A percentile compares a stretch with the other conserved stretches of the same genome.
These are phyloP conservation scores for Lepidocyrtoides sp. DNA, from an alignment of 2,888 invertebrate species.

Conservation along the genomic window DNA sequence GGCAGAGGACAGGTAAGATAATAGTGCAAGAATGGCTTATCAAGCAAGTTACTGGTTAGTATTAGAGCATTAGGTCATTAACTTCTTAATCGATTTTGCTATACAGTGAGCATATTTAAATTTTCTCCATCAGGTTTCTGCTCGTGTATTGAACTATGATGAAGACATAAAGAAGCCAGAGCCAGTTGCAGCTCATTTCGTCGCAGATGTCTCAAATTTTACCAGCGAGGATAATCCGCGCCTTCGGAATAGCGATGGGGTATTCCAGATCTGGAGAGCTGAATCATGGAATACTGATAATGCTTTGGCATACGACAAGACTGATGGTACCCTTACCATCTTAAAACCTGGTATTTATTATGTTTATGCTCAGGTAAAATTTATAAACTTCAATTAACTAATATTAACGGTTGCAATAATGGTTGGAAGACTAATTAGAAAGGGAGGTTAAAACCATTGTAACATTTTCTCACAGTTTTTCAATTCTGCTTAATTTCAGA, in stretches of 20 bases:
- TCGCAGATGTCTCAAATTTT: slow-evolving; percentile 90
- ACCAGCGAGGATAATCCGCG: slow-evolving; percentile 89
- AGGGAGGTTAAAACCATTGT: not conserved
- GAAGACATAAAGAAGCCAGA: slow-evolving; percentile 80
- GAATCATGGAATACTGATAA: slow-evolving; percentile 58
- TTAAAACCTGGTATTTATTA: slow-evolving; percentile 92
- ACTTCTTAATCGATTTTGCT: not conserved
- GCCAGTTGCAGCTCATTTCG: slow-evolving; percentile 89
- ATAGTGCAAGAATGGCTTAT: too few species aligned
- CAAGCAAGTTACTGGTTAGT: too few species aligned
- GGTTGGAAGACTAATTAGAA: too few species aligned
- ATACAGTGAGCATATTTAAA: not conserved
- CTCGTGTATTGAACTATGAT: slow-evolving; percentile 68
- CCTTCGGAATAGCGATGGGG: slow-evolving; percentile 89
- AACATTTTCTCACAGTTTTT: slow-evolving; percentile 63
- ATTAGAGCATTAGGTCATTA: too few species aligned
- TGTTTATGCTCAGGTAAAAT: slow-evolving; percentile 91
- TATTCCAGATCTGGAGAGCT: slow-evolving; percentile 91
- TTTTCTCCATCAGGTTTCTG: slow-evolving; percentile 72
- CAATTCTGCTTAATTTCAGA: too few species aligned
- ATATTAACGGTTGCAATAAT: too few species aligned
- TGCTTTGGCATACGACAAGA: slow-evolving; percentile 85
- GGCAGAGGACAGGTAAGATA: slow-evolving; percentile 63
- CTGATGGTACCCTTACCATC: slow-evolving; percentile 90
- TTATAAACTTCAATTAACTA: too few species aligned